Conservation (phyloP, 2,113 vertebrate genomes). For the Puntigrus tetrazona region DNA sequence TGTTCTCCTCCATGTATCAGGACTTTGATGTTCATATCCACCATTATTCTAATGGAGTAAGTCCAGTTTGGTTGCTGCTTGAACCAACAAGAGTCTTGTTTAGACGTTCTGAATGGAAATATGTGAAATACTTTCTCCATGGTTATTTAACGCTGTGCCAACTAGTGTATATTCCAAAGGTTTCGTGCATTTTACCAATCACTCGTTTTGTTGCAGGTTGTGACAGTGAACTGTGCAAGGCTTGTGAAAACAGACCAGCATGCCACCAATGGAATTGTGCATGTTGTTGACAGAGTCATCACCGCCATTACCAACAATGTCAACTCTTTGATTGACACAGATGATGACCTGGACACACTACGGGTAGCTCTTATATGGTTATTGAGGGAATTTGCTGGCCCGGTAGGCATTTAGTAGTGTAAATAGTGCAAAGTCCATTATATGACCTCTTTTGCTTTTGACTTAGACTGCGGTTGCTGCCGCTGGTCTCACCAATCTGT, state of each 20-base stretch:
- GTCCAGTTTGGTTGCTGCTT: constrained; percentile 40
- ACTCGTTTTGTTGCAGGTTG: constrained; percentile 77
- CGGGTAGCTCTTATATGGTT: constrained; percentile 72
- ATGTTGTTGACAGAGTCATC: constrained; percentile 95
- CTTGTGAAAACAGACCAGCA: constrained; percentile 94
- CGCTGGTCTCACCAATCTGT: constrained; percentile 81
- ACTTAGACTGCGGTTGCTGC: constrained; percentile 88
- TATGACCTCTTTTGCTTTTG: background rate
- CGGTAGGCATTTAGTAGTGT: background rate
- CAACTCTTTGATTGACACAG: constrained; percentile 82
- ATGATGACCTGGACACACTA: constrained; percentile 90
- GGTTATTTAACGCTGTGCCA: background rate
- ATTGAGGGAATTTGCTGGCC: background rate
- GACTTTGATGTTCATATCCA: constrained; percentile 90
- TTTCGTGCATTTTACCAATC: background rate
- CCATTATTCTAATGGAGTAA: constrained; percentile 94
- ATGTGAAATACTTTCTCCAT: constrained; percentile 44
- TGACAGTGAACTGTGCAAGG: constrained; percentile 97
- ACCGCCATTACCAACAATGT: constrained; percentile 87
- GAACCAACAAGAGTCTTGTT: constrained; percentile 34
- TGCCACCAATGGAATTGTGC: constrained; percentile 94
- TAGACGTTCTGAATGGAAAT: constrained; percentile 22
- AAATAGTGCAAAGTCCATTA: background rate
- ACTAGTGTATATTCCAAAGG: constrained; percentile 26
- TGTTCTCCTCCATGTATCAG: constrained; percentile 94